Base-by-base conservation (phyloP, 2,113 vertebrate species). In the Progne subis region DNA sequence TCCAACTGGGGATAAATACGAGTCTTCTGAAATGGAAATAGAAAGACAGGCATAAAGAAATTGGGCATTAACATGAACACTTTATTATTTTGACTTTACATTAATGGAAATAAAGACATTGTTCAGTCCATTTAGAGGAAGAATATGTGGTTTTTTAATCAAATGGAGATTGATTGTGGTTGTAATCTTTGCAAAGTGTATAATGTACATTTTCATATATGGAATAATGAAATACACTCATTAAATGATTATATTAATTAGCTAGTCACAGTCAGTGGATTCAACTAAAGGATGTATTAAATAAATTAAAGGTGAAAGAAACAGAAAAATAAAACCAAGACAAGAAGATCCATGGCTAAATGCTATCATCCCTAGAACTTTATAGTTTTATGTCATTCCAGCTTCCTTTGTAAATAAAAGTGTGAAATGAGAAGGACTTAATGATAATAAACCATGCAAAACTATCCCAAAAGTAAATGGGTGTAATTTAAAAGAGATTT, bases 141-240 rank as follows among this genome's bases (percentile, higher is more conserved):
- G 3, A 67, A 74, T 8, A 21, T 32, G 43, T 8, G 4, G 1
- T 29, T 81, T 87, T 92, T 88, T 31, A 68, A 59, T 46, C 34
- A 78, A 69, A 70, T 53, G 23, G 31, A 2, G 23, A 4, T n/a
- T n/a, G 0, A 1, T 8, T 8, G 7, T n/a, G 39, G 17, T 25
- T 52, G 23, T 24, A 50, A 43, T 37, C 7, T 71, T 84, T 82
- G 29, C 28, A 75, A 70, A 82, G 6, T 9, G 61, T 25, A 31
- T 13, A 34, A 32, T 20, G 4, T 57, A 53, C 9, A 39, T 77
- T 89, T n/a, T 57, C 50, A 75, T 7, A 52, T 31, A 49, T 18
- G 9, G n/a, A 90, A 74, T 57, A 77, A 77, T 46, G 11, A 60
- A 80, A 74, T 25, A 34, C 2, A 44, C 4, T 39, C 44, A 46